Percentiles rank a stretch among this genome's conserved stretches.
These are phyloP conservation scores for Lycaon pictus DNA, from an alignment of 2,113 vertebrate species.

Conservation along the genomic window DNA sequence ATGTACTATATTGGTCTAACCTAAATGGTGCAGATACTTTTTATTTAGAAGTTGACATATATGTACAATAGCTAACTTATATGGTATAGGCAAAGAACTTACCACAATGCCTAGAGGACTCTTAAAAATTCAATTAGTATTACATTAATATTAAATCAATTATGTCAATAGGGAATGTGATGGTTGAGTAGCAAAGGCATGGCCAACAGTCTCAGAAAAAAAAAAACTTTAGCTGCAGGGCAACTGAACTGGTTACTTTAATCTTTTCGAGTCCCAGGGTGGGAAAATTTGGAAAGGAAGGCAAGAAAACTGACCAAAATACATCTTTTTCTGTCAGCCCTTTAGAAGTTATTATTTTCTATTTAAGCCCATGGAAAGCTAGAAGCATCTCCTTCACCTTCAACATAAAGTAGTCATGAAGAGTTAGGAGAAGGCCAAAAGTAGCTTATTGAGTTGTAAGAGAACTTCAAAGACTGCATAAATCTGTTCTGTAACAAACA, in stretches of 20 bases:
- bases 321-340: neutral
- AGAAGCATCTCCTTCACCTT: neutral
- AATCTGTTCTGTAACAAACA: neutral
- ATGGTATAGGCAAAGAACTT: neutral
- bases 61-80: neutral
- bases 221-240: neutral
- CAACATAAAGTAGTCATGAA: neutral
- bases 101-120: neutral
- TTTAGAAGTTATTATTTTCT: neutral
- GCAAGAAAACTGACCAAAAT: neutral
- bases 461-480: neutral
- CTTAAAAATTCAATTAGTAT: neutral
- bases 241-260: neutral
- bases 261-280: neutral
- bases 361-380: neutral
- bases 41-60: constrained; percentile 27
- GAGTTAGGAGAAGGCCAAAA: neutral
- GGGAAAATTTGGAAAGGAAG: neutral
- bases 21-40: neutral
- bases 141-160: constrained; percentile 32
- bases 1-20: neutral
- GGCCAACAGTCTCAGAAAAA: neutral
- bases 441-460: neutral
- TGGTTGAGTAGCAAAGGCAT: neutral
- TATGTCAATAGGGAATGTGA: neutral